Base-by-base conservation (phyloP, 1,140 invertebrate species). In the Drosophila parabipectinata region DNA sequence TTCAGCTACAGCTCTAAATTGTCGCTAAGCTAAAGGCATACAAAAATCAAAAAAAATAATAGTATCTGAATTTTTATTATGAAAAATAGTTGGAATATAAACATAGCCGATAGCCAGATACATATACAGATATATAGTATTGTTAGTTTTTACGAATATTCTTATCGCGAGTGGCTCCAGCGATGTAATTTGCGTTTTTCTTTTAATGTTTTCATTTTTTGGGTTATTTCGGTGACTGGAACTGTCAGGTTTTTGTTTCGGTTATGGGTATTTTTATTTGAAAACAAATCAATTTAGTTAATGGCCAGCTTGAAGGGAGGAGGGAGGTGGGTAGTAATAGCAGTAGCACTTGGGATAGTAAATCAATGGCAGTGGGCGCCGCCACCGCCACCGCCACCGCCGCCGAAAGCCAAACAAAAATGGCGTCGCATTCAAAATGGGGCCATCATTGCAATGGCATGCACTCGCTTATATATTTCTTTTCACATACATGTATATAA, bases 241-340 rank as follows among this genome's bases (percentile, higher is more conserved):
- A 37, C 34, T 37, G 34, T 37, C 34, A 28, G 30, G 56, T 68
- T 69, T 69, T 56, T 68, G 51, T 55, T 24, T 24, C 32, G n/a
- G 50, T 28, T 37, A 15, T 66, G 45, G 28, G 24, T 30, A 39
- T 64, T 74, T 66, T 56, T 75, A 66, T 75, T 66, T 52, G 47
- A 58, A 75, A 75, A 75, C 72, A 75, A 75, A 75, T 75, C 72
- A 75, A 75, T 75, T 75, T 75, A 75, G 72, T 75, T 75, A 75
- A 75, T 75, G 72, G 71, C 47, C 34, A 51, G 52, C 60, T 55
- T 9, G 39, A 32, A 75, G 18, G 18, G 1, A 18, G 18, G 18
- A 0, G 18, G 15, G 15, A 15, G 15, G 15, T 15, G 15, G 15
- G 15, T 15, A 15, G 15, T 15, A 15, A 1, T 15, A 15, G 18